Conservation (phyloP, 1,140 invertebrate species). For the Drosophila willistoni region DNA sequence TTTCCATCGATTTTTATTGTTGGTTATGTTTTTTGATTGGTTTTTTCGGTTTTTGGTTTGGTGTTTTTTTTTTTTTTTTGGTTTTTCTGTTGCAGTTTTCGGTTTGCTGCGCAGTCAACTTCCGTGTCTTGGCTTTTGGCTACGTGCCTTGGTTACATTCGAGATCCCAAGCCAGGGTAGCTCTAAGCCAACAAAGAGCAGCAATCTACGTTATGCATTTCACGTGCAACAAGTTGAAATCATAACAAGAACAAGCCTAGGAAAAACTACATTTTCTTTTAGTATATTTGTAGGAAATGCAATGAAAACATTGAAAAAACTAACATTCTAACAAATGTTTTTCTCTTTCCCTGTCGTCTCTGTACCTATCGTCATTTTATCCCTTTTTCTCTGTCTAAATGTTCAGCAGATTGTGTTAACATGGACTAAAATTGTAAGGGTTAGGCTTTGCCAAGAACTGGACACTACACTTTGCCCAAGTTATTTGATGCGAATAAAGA, state of each 20-base stretch:
- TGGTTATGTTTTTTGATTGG: constrained; percentile 37
- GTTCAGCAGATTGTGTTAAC: not conserved
- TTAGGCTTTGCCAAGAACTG: too few species aligned
- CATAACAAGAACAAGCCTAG: constrained; percentile 63
- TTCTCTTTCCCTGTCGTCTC: not conserved
- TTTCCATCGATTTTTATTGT: constrained; percentile 46
- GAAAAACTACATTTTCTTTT: constrained; percentile 39
- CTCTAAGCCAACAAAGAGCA: not conserved
- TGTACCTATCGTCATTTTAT: not conserved
- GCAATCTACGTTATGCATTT: constrained; percentile 71
- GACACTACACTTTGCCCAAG: too few species aligned
- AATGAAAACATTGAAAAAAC: constrained; percentile 68
- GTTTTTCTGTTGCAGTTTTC: constrained; percentile 24
- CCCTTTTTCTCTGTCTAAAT: not conserved
- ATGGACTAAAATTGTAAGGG: not conserved
- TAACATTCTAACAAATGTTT: constrained; percentile 42
- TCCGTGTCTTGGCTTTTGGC: constrained; percentile 47
- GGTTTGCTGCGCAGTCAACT: constrained; percentile 48
- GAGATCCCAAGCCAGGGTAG: not conserved
- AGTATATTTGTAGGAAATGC: constrained; percentile 58
- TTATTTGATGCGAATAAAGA: too few species aligned
- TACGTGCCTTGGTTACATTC: constrained; percentile 72
- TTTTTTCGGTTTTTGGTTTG: constrained; percentile 34
- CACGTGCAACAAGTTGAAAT: constrained; percentile 81
- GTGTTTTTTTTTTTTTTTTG: too few species aligned